Conservation (phyloP, 2,888 invertebrate species). For the Brachylomia viminalis region DNA sequence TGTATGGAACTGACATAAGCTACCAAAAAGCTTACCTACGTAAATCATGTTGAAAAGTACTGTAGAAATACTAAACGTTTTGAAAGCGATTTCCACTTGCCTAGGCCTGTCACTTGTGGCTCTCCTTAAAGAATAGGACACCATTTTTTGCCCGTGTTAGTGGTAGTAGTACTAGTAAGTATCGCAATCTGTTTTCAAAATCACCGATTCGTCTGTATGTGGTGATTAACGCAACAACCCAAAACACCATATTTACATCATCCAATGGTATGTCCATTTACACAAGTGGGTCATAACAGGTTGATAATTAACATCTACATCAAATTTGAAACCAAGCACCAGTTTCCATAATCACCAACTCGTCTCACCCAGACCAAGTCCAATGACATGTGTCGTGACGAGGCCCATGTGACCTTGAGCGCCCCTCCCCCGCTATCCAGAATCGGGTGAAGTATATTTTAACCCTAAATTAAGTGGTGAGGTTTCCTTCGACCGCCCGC, state of each 20-base stretch:
- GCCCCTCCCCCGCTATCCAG: conserved; percentile 62
- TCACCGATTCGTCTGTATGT: not conserved
- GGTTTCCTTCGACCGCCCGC: conserved; percentile 80
- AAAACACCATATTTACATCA: not conserved
- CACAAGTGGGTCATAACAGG: not conserved
- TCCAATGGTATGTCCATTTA: not conserved
- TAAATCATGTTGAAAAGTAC: not conserved
- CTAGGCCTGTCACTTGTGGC: too few species aligned
- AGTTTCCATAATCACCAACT: conserved; percentile 4
- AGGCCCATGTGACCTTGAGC: conserved; percentile 81
- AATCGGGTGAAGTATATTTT: conserved; percentile 82
- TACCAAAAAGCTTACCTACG: not conserved
- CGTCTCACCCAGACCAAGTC: conserved; percentile 24
- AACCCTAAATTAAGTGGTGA: conserved; percentile 85
- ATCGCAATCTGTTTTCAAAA: not conserved
- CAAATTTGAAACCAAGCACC: not conserved
- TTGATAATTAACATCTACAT: not conserved
- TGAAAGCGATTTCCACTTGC: not conserved
- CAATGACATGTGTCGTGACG: conserved; percentile 67
- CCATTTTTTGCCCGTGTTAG: not conserved
- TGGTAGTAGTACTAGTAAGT: not conserved
- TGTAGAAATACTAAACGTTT: not conserved
- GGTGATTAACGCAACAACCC: not conserved
- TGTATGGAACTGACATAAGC: not conserved
- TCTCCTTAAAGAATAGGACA: not conserved